Percentiles rank a stretch among this genome's conserved stretches.
These are phyloP conservation scores for Tinamus guttatus DNA, from an alignment of 2,113 vertebrate genomes.

Conservation along the genomic window DNA sequence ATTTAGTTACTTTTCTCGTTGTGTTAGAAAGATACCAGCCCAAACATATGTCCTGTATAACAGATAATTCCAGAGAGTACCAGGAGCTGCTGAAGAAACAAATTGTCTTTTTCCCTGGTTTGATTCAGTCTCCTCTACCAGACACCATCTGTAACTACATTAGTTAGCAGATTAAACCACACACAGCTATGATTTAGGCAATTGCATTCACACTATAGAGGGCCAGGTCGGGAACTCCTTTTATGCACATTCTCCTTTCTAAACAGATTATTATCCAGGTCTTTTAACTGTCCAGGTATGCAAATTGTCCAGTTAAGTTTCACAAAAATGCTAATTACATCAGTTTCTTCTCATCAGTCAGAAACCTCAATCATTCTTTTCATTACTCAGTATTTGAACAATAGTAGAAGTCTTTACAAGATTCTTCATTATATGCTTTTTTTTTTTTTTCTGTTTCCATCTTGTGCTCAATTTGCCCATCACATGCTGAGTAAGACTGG, in stretches of 20 bases:
- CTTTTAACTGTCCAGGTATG: neutral
- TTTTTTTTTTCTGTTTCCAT: neutral
- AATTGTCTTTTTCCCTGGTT: neutral
- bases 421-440: neutral
- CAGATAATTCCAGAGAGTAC: neutral
- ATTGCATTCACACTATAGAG: neutral
- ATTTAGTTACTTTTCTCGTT: neutral
- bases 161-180: neutral
- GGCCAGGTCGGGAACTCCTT: neutral
- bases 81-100: neutral
- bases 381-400: neutral
- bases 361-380: neutral
- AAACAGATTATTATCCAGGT: neutral
- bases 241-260: neutral
- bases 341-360: neutral
- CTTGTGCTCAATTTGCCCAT: constrained; percentile 13
- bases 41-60: neutral
- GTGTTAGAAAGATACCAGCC: neutral
- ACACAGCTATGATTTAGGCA: neutral
- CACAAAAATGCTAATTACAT: neutral
- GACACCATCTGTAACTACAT: accelerated
- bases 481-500: neutral
- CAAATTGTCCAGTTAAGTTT: neutral
- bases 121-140: neutral
- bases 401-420: neutral